A percentile compares a stretch with the other conserved stretches of the same genome.
Conservation (phyloP, 2,797 vertebrate genomes). For the Aratinga solstitialis region DNA sequence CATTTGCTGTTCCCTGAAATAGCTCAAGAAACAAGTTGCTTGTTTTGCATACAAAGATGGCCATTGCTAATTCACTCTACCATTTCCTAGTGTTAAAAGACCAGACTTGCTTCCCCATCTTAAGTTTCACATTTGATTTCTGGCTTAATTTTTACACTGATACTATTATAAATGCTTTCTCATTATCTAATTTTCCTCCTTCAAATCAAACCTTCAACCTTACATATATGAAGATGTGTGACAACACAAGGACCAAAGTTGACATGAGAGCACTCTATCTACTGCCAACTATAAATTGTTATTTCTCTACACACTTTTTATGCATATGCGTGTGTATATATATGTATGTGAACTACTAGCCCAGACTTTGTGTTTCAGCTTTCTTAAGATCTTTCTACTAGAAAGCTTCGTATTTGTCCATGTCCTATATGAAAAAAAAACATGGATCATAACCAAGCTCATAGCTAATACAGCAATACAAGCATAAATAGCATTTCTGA, state of each 20-base stretch:
- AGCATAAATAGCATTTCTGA: background rate
- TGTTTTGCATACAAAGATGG: background rate
- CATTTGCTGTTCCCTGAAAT: background rate
- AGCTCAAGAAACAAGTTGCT: background rate
- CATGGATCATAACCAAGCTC: background rate
- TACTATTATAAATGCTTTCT: background rate
- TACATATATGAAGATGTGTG: background rate
- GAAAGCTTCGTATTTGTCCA: background rate
- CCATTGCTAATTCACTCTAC: background rate
- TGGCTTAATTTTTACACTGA: background rate
- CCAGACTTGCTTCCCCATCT: background rate
- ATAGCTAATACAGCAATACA: background rate
- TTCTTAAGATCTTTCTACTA: background rate
- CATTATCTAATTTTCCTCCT: background rate
- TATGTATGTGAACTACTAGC: background rate
- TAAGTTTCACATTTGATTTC: background rate
- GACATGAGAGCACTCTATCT: background rate
- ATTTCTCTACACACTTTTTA: background rate
- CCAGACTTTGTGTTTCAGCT: background rate
- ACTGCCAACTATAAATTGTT: background rate
- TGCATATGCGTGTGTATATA: rapidly evolving
- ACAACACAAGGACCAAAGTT: background rate
- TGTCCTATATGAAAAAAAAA: background rate
- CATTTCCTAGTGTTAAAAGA: background rate
- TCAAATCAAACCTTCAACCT: background rate